Conservation (phyloP, 2,113 vertebrate genomes). For the Eurystomus gularis region DNA sequence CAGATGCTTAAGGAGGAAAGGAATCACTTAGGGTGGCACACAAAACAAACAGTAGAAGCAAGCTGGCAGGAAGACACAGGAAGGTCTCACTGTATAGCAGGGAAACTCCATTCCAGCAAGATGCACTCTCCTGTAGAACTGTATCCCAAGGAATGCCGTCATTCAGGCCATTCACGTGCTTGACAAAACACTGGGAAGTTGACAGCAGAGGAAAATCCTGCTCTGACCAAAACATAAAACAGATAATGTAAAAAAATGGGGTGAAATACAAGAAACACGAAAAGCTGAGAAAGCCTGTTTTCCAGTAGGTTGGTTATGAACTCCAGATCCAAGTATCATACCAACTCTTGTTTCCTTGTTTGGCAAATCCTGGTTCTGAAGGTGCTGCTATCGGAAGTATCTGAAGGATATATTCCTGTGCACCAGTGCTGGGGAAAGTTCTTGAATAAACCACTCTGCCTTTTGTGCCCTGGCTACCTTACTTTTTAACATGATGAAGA, state of each 20-base stretch:
- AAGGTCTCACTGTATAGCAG: not conserved
- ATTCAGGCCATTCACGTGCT: not conserved
- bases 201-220: not conserved
- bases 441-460: not conserved
- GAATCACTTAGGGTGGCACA: conserved; percentile 46
- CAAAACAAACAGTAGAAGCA: conserved; percentile 45
- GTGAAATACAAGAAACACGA: not conserved
- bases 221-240: not conserved
- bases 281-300: not conserved
- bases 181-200: not conserved
- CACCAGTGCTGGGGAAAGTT: not conserved
- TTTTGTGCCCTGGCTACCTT: not conserved
- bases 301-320: not conserved
- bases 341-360: not conserved
- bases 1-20: conserved; percentile 63
- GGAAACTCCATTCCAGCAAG: not conserved
- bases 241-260: not conserved
- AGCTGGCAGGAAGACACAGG: not conserved
- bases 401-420: not conserved
- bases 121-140: not conserved
- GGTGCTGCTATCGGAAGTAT: not conserved
- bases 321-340: not conserved
- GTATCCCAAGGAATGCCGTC: not conserved
- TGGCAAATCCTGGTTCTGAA: not conserved
- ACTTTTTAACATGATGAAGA: not conserved